phyloP scores from a whole-genome alignment of 2,113 vertebrate species.

The Excalfactoria chinensis region DNA sequence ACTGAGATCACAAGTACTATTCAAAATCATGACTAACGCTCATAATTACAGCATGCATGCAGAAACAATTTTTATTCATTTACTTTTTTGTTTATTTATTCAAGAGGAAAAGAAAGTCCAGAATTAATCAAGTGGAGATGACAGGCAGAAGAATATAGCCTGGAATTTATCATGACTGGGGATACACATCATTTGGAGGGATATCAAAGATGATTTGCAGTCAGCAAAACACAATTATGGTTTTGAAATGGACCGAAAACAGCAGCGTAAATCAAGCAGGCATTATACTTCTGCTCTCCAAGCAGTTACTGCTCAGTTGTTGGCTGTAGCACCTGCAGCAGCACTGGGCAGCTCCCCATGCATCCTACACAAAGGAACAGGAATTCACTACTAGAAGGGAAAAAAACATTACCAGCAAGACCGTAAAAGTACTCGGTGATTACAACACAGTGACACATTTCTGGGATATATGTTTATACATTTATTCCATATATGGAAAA shows the following conservation, averaged over 20 bases:
- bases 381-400: background rate
- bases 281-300: background rate
- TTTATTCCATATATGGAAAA: background rate
- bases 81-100: conserved; percentile 14
- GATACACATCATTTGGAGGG: background rate
- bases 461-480: background rate
- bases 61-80: conserved; percentile 4
- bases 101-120: background rate
- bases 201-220: background rate
- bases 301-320: background rate
- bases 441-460: fast-evolving
- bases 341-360: background rate
- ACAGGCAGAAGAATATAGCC: conserved; percentile 6
- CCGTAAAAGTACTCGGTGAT: background rate
- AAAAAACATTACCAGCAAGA: background rate
- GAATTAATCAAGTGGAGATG: conserved; percentile 16
- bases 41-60: background rate
- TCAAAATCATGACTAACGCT: conserved; percentile 27
- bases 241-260: conserved; percentile 21
- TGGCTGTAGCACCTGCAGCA: background rate
- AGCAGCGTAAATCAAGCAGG: background rate
- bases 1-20: background rate
- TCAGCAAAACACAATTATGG: conserved; percentile 8
- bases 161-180: background rate
- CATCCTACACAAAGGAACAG: background rate